phyloP scores from a whole-genome alignment of 2,797 vertebrate genomes.

The Calcarius lapponicus region DNA sequence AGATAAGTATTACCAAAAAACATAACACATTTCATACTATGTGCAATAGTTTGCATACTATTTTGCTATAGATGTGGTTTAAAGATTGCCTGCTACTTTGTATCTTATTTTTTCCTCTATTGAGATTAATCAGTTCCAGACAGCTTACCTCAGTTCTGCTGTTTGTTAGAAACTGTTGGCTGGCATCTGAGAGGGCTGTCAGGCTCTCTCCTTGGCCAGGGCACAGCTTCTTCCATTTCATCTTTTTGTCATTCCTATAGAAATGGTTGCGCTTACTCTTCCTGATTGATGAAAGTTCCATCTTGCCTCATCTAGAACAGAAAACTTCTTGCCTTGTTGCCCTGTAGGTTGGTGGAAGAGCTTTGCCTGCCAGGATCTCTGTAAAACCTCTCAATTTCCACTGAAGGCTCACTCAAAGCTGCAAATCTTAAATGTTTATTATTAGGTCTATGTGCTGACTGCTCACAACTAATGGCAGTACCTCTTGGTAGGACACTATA shows the following conservation, averaged over 20 bases:
- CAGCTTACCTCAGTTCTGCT: not conserved
- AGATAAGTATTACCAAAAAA: not conserved
- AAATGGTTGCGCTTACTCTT: not conserved
- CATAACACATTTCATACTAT: not conserved
- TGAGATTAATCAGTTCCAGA: not conserved
- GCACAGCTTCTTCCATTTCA: not conserved
- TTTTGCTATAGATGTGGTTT: not conserved
- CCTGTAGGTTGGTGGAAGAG: not conserved
- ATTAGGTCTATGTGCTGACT: not conserved
- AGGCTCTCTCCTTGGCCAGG: not conserved
- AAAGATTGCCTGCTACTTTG: not conserved
- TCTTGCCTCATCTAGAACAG: not conserved
- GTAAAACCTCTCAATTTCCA: not conserved
- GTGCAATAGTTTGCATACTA: not conserved
- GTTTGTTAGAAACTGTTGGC: not conserved
- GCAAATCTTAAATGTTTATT: not conserved
- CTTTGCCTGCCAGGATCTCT: not conserved
- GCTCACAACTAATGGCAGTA: not conserved
- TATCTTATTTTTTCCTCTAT: not conserved
- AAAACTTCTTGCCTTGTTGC: not conserved
- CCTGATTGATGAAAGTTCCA: not conserved
- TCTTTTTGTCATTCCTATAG: not conserved
- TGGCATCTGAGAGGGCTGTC: not conserved
- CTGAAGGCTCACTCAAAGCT: not conserved
- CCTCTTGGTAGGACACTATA: not conserved